Evolutionary conservation across 2,113 vertebrate species (phyloP).

Genomic region (Cryptotis parvus): DNA sequence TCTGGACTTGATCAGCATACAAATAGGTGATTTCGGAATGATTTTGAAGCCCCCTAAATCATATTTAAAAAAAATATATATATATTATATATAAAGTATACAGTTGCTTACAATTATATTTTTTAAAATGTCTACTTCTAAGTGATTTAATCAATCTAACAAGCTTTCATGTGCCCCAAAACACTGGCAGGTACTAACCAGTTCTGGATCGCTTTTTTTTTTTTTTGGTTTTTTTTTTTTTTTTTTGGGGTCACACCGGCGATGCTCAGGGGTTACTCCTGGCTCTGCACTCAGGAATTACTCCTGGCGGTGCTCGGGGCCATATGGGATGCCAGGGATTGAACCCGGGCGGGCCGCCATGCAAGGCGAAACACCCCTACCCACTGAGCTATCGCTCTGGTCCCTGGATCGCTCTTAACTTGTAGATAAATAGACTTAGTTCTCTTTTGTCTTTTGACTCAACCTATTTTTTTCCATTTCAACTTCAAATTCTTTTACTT

Average conservation of each 20-base stretch:
- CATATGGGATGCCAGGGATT: too few relatives aligned
- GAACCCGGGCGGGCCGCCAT: too few relatives aligned
- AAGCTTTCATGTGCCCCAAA: slow-evolving; percentile 14
- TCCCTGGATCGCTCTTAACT: background rate
- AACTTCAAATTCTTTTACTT: slow-evolving; percentile 9
- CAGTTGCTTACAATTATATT: too few relatives aligned
- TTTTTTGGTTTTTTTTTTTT: too few relatives aligned
- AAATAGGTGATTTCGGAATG: slow-evolving; percentile 1
- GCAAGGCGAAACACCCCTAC: too few relatives aligned
- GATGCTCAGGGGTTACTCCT: too few relatives aligned
- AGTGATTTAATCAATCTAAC: background rate
- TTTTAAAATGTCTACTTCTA: background rate
- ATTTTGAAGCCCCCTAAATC: background rate
- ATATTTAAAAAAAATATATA: background rate
- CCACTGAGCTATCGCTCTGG: too few relatives aligned
- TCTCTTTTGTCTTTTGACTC: background rate
- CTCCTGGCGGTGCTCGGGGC: too few relatives aligned
- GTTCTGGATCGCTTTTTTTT: too few relatives aligned
- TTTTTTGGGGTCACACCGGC: too few relatives aligned
- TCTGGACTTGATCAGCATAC: background rate
- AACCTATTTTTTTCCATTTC: background rate
- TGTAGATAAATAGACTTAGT: slow-evolving; percentile 23
- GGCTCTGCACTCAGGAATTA: too few relatives aligned
- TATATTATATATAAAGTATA: too few relatives aligned
- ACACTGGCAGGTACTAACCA: background rate